These are phyloP conservation scores for Lasioglossum lativentre DNA, from an alignment of 2,888 invertebrate species.

Conservation along the genomic window DNA sequence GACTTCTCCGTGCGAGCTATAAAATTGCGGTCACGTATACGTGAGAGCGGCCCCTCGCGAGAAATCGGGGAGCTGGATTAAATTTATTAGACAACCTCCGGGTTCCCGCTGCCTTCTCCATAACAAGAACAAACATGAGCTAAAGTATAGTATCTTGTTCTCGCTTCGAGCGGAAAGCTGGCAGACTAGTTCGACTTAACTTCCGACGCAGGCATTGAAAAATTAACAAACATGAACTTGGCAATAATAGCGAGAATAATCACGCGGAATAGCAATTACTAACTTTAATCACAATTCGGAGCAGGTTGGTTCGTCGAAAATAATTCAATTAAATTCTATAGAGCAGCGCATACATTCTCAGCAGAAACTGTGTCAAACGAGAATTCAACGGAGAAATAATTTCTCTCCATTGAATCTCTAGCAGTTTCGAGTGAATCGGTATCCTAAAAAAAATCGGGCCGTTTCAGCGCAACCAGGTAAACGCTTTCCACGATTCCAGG, in stretches of 20 bases:
- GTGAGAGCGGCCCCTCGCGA: not conserved
- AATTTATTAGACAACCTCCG: not conserved
- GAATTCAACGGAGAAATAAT: not conserved
- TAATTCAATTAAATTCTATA: too few species aligned
- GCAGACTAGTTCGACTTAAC: too few species aligned
- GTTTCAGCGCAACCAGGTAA: not conserved
- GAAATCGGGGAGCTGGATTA: not conserved
- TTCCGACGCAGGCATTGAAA: too few species aligned
- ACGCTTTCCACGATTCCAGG: not conserved
- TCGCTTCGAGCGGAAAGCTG: too few species aligned
- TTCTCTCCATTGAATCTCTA: not conserved
- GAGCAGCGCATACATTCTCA: too few species aligned
- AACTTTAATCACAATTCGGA: too few species aligned
- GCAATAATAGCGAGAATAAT: too few species aligned
- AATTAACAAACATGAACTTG: too few species aligned
- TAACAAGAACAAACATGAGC: not conserved
- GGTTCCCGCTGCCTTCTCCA: not conserved
- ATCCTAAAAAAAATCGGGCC: too few species aligned
- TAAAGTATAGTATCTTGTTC: not conserved
- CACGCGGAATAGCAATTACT: too few species aligned
- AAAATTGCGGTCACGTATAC: not conserved
- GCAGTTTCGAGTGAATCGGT: not conserved
- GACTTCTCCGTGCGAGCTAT: not conserved
- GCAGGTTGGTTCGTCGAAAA: too few species aligned
- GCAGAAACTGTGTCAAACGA: too few species aligned